Base-by-base conservation (phyloP, 2,888 invertebrate genomes). In the Coronaproctus castanopsis region DNA sequence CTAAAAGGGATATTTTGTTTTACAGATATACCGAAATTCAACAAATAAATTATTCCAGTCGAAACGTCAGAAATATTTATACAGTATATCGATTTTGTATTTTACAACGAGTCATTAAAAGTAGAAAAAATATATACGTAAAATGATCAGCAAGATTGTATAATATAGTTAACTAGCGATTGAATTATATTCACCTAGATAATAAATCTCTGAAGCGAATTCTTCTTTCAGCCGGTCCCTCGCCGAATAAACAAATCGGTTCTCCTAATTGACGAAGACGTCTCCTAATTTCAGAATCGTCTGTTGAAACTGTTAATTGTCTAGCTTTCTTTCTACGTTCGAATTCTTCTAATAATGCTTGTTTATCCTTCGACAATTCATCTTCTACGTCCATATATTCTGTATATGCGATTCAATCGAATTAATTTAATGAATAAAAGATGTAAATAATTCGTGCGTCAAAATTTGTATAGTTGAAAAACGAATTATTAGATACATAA, bases 201-300 rank as follows among this genome's bases (percentile, higher is more conserved):
- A 96, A 76, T 55, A 95, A 74, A 69, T 95, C 91, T 64, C 95
- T 78, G 20, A 99, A 76, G 3, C 98, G 78, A 58, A 91, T 90
- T 68, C 98, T 76, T 59, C 98, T 76, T 68, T 98, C 98, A 0
- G 96, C 95, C 0, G 97, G 97, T 0, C 97, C 98, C 75, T 99
- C 98, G 0, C 98, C 97, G 72, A 98, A 99, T 62, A 93, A 76
- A 70, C 97, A 97, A 66, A 97, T 92, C 0, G 98, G 96, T 73
- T 97, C 95, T 2, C 89, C 91, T 0, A 97, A 74, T 69, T 92
- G 88, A 8, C 98, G 75, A 1, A 99, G 77, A 73, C 91, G 90
- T 65, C 84, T 79, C 70, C 86, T 88, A 1, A 98, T 96, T 77
- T 98, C 96, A 14, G 83, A 81, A 75, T 99, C 98, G 74, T 98